Percentiles rank a stretch among this genome's conserved stretches.
phyloP scores from a whole-genome alignment of 2,113 vertebrate species.

The Eulemur macaco region DNA sequence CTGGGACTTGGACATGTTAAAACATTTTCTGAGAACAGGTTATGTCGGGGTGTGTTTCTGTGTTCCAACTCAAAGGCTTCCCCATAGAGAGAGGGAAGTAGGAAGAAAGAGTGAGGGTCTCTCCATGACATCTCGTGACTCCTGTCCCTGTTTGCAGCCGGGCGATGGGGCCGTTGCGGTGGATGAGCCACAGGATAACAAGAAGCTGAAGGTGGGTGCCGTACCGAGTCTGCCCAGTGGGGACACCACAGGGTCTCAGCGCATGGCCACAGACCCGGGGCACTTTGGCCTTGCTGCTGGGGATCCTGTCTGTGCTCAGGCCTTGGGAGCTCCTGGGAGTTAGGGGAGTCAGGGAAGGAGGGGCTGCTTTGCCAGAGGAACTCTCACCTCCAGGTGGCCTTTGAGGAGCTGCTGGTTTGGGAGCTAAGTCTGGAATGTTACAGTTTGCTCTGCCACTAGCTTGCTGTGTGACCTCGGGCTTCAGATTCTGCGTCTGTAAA shows the following conservation, averaged over 20 bases:
- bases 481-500: background rate
- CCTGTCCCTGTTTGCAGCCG: conserved; percentile 82
- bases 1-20: background rate
- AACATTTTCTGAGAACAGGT: background rate
- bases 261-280: background rate
- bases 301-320: background rate
- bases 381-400: background rate
- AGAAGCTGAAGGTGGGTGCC: conserved; percentile 89
- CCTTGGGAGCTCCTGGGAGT: background rate
- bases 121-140: background rate
- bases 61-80: background rate
- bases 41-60: background rate
- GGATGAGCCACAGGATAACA: conserved; percentile 84
- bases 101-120: background rate
- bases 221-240: background rate
- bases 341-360: background rate
- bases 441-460: background rate
- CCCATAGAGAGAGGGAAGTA: background rate
- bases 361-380: background rate
- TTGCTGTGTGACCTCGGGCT: background rate
- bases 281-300: background rate
- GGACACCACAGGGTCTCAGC: background rate
- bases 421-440: background rate
- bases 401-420: background rate
- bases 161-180: conserved; percentile 77